Evolutionary conservation across 2,888 invertebrate genomes (phyloP).

Genomic region (Caenorhabditis sp.): DNA sequence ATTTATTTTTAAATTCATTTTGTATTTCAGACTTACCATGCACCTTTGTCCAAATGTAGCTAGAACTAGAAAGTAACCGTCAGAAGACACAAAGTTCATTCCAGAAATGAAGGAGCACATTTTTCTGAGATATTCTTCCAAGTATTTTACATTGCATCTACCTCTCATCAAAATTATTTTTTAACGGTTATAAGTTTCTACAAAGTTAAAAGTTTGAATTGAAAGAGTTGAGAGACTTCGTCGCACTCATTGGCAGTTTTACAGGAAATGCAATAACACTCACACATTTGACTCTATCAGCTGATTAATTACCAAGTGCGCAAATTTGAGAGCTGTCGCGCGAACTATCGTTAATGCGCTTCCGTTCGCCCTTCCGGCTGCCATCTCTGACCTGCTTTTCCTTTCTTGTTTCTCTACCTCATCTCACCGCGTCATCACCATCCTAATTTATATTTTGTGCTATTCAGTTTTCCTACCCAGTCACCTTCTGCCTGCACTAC

Average conservation of each 20-base stretch:
- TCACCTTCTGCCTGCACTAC: background rate
- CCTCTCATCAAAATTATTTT: too few species aligned
- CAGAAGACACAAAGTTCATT: conserved; percentile 5
- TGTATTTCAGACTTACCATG: background rate
- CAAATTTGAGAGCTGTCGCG: background rate
- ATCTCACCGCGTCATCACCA: background rate
- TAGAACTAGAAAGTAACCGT: background rate
- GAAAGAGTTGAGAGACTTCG: too few species aligned
- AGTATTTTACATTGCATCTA: too few species aligned
- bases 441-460: background rate
- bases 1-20: background rate
- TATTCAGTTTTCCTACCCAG: background rate
- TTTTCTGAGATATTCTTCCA: too few species aligned
- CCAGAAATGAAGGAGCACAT: too few species aligned
- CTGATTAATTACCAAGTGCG: conserved; percentile 50
- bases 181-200: too few species aligned
- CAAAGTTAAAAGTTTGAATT: background rate
- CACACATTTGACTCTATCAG: conserved; percentile 31
- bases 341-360: conserved; percentile 50
- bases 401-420: background rate
- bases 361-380: conserved; percentile 63
- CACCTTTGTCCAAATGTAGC: background rate
- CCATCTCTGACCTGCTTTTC: conserved; percentile 23
- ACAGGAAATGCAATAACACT: conserved; percentile 20
- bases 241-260: conserved; percentile 1